Conservation (phyloP, 2,113 vertebrate species). For the Mixornis gularis region DNA sequence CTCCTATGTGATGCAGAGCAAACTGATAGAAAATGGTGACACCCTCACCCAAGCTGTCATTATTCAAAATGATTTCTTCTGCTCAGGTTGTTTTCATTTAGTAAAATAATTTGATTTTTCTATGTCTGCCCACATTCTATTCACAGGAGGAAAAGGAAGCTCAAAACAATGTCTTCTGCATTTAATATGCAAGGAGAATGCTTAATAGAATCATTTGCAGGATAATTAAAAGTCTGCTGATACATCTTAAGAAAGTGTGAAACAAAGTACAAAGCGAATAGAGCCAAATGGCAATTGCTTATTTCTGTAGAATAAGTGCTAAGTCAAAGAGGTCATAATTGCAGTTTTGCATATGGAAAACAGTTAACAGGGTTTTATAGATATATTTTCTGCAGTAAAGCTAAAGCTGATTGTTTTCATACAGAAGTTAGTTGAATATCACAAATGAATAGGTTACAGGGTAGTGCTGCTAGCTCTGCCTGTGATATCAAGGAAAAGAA, state of each 20-base stretch:
- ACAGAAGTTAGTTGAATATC: constrained; percentile 23
- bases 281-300: constrained; percentile 60
- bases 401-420: constrained; percentile 43
- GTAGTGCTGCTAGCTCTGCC: background rate
- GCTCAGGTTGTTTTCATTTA: constrained; percentile 66
- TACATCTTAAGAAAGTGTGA: constrained; percentile 65
- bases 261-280: constrained; percentile 64
- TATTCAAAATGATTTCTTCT: constrained; percentile 71
- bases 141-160: constrained; percentile 54
- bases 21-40: constrained; percentile 66
- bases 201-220: constrained; percentile 68
- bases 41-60: constrained; percentile 64
- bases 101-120: constrained; percentile 73
- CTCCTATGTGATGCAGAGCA: constrained; percentile 58
- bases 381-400: constrained; percentile 32
- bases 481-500: background rate
- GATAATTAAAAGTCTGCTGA: constrained; percentile 70
- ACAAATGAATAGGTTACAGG: constrained; percentile 17
- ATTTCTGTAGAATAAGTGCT: constrained; percentile 61
- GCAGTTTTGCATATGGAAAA: constrained; percentile 61
- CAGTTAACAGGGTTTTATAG: constrained; percentile 49
- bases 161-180: constrained; percentile 68
- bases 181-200: constrained; percentile 72
- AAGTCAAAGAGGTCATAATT: constrained; percentile 70
- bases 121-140: constrained; percentile 65